Conservation (phyloP, 2,888 invertebrate genomes). For the Ceraclea dissimilis region DNA sequence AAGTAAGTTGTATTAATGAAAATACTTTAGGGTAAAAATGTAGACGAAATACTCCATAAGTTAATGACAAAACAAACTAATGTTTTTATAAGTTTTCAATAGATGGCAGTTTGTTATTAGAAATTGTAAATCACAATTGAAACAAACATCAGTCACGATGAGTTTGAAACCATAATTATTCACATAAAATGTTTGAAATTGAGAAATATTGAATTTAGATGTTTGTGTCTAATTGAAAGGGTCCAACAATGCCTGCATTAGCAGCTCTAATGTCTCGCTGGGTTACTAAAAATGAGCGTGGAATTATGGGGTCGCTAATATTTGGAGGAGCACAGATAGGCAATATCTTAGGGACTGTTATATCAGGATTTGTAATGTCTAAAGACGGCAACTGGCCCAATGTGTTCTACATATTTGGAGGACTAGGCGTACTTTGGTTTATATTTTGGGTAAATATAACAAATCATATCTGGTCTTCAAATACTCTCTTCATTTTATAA, state of each 20-base stretch:
- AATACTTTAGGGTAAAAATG: no score
- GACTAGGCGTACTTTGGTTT: slow-evolving; percentile 47
- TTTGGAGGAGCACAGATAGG: slow-evolving; percentile 53
- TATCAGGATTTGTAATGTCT: slow-evolving; percentile 43
- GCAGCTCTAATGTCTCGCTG: slow-evolving; percentile 52
- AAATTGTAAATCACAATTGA: not conserved
- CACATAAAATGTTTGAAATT: not conserved
- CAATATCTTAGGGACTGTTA: slow-evolving; percentile 44
- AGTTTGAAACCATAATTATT: not conserved
- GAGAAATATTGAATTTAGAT: no score
- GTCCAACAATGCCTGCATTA: slow-evolving; percentile 54
- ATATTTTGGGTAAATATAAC: slow-evolving; percentile 38
- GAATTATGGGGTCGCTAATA: slow-evolving; percentile 50
- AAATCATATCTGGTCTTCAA: no score
- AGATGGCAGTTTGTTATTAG: slow-evolving; percentile 24
- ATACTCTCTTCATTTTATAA: not conserved
- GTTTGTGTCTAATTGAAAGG: slow-evolving; percentile 34
- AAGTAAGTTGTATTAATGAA: slow-evolving; percentile 53
- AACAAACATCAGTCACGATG: not conserved
- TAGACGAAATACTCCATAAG: no score
- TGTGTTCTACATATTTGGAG: slow-evolving; percentile 52
- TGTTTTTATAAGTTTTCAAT: no score
- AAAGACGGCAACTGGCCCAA: slow-evolving; percentile 47
- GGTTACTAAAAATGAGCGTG: slow-evolving; percentile 51
- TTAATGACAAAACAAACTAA: no score